Evolutionary conservation across 2,888 invertebrate genomes (phyloP).

Genomic region (Desoria tigrina): DNA sequence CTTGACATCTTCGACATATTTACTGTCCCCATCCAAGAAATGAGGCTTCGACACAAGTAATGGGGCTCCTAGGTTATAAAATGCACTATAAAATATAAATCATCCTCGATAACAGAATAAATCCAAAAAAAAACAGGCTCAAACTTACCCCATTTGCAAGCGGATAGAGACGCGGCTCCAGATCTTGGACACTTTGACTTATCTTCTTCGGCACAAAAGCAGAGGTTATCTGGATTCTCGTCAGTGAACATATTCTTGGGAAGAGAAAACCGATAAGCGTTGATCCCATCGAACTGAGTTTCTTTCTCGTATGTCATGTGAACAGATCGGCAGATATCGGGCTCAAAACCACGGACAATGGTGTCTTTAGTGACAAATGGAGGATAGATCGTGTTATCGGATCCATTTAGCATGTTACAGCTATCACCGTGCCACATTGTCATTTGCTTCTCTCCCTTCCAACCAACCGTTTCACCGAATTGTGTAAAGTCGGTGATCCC

Average conservation of each 20-base stretch:
- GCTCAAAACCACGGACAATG: constrained; percentile 30
- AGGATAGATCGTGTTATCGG: constrained; percentile 33
- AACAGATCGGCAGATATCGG: constrained; percentile 38
- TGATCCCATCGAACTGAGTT: constrained; percentile 32
- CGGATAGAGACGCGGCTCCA: constrained; percentile 30
- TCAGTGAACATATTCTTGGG: constrained; percentile 23
- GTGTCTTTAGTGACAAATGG: constrained; percentile 40
- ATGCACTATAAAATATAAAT: not conserved
- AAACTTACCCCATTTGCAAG: constrained; percentile 25
- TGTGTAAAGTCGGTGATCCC: constrained; percentile 29
- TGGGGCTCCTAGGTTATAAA: constrained; percentile 30
- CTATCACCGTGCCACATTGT: constrained; percentile 31
- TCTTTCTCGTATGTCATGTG: constrained; percentile 32
- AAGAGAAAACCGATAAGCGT: constrained; percentile 26
- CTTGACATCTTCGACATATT: constrained; percentile 32
- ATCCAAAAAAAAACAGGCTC: no score
- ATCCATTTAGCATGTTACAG: constrained; percentile 47
- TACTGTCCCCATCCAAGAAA: constrained; percentile 34
- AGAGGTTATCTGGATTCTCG: constrained; percentile 37
- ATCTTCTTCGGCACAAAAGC: constrained; percentile 36
- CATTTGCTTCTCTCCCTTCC: constrained; percentile 35
- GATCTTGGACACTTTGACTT: constrained; percentile 30
- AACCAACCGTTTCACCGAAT: constrained; percentile 35
- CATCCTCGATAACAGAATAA: no score
- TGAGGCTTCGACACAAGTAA: constrained; percentile 36